Evolutionary conservation across 2,797 vertebrate genomes (phyloP), one percentile per base, ranked within the genome.

Genomic region (Sebastolobus altivelis): DNA sequence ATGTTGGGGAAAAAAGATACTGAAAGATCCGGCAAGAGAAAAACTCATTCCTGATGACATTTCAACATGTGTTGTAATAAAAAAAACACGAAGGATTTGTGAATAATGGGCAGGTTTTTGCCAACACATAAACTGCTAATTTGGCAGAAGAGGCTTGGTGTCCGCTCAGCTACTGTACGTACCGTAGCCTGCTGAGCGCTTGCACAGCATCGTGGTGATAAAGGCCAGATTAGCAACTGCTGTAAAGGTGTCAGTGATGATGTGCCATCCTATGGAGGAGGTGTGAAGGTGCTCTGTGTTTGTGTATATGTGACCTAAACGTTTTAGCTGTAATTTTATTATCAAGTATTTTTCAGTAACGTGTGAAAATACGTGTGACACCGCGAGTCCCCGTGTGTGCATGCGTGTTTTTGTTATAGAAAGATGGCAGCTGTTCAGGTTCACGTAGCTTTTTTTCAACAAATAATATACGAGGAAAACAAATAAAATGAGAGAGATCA

Each of bases 211-310:
- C 54, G 27, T 58, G 77, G 72, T 88, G 85, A 87, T 73, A 85
- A 86, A 82, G 75, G 81, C 75, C 83, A 81, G 80, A 89, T 90
- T 82, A 86, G 73, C 58, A 76, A 58, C 66, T 58, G 27, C 40
- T 78, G 72, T 72, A 66, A 84, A 76, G 43, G 65, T 81, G 71
- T 75, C 31, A 38, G 43, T 78, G 70, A 49, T 54, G 65, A 6
- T 68, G 46, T 65, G 72, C 35, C 4, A 27, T 72, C 77, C n/a
- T 54, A 13, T 10, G 72, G 29, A 79, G 65, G 68, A 79, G 75
- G 67, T 83, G 73, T 8, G 38, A 79, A 63, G 65, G 25, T 56
- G 56, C 16, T 20, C 22, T 31, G 18, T 27, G 29, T 62, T 59
- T 54, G 55, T 38, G 3, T 60, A 8, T 33, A 10, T 29, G 65